Evolutionary conservation across 2,888 invertebrate species (phyloP).

Genomic region (Aporophyla lueneburgensis): DNA sequence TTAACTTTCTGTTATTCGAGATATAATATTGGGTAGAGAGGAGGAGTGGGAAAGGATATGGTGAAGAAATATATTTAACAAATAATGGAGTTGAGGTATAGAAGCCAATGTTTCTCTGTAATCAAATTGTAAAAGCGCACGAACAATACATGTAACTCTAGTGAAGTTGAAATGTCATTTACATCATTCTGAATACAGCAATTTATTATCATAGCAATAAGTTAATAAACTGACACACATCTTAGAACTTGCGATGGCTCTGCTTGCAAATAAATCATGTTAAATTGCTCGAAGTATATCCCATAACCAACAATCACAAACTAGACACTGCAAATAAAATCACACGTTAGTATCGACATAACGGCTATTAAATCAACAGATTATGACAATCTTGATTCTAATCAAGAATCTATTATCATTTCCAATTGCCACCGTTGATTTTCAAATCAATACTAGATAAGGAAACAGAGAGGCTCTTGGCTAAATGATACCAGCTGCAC

Average conservation of each 20-base stretch:
- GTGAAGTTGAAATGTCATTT: neutral
- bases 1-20: neutral
- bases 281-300: too few species aligned
- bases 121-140: neutral
- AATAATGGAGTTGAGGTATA: neutral
- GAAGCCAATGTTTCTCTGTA: neutral
- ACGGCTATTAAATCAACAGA: conserved; percentile 10
- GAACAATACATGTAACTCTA: neutral
- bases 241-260: neutral
- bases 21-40: neutral
- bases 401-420: conserved; percentile 39
- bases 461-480: neutral
- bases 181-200: neutral
- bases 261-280: neutral
- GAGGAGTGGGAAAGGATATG: too few species aligned
- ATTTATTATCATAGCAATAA: neutral
- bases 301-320: neutral
- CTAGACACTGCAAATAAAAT: conserved; percentile 5
- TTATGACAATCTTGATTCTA: conserved; percentile 40
- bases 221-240: neutral
- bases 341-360: neutral
- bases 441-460: conserved; percentile 31
- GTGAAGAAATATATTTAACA: neutral
- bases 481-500: neutral
- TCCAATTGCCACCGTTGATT: conserved; percentile 31